phyloP scores from a whole-genome alignment of 2,888 invertebrate species.

The Pterobdella sp. region DNA sequence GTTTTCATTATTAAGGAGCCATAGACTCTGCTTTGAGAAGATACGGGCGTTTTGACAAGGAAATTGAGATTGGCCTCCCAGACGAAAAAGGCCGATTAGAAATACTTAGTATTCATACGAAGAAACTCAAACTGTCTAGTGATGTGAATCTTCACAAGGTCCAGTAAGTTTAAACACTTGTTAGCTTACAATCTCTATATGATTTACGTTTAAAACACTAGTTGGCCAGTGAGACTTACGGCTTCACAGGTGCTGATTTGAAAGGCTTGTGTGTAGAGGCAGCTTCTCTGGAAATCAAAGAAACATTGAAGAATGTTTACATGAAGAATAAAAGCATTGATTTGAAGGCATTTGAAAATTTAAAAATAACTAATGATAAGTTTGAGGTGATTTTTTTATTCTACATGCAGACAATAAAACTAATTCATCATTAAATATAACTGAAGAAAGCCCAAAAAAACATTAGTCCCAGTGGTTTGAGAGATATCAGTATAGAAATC shows the following conservation, averaged over 20 bases:
- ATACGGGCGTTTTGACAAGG: constrained; percentile 23
- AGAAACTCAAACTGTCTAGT: constrained; percentile 9
- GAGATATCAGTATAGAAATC: constrained; percentile 17
- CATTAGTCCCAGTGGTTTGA: constrained; percentile 23
- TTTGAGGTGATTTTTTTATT: constrained; percentile 18
- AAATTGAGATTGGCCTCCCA: constrained; percentile 25
- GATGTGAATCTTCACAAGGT: constrained; percentile 19
- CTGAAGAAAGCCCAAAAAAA: constrained; percentile 1
- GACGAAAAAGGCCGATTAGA: constrained; percentile 13
- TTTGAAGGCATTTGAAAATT: constrained; percentile 61
- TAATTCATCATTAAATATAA: neutral
- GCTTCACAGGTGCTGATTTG: constrained; percentile 96
- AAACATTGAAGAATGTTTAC: constrained; percentile 99
- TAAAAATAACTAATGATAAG: constrained; percentile 10
- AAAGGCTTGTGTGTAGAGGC: constrained; percentile 98
- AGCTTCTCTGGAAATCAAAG: constrained; percentile 95
- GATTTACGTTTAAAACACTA: no score
- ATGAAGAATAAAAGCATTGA: constrained; percentile 98
- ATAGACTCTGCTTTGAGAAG: constrained; percentile 25
- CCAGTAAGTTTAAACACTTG: neutral
- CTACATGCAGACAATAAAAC: neutral
- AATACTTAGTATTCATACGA: constrained; percentile 21
- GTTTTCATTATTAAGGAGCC: no score
- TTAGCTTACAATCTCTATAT: no score
- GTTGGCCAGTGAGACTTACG: constrained; percentile 84